Evolutionary conservation across 2,113 vertebrate genomes (phyloP).

Genomic region (Lampris incognitus): DNA sequence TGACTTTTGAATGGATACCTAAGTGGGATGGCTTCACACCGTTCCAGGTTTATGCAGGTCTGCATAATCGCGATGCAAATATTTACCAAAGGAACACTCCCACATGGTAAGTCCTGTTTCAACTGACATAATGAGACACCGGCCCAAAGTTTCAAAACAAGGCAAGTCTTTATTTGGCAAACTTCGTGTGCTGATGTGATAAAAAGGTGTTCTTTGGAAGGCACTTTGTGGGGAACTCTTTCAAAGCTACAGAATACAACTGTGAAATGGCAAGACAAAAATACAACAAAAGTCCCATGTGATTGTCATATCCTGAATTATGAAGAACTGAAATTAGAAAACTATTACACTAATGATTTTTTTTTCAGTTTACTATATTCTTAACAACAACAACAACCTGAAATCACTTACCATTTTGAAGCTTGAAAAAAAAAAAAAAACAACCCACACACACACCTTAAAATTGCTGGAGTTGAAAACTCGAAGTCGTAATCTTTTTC

Average conservation of each 20-base stretch:
- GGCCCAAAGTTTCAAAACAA: slow-evolving; percentile 22
- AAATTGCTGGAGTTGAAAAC: not conserved
- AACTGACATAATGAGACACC: not conserved
- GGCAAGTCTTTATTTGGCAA: slow-evolving; percentile 73
- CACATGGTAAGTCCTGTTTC: slow-evolving; percentile 1
- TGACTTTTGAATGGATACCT: no score
- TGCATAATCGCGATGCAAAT: slow-evolving; percentile 51
- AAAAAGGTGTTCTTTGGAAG: slow-evolving; percentile 52
- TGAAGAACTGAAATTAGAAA: slow-evolving; percentile 3
- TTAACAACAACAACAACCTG: not conserved
- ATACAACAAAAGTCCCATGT: slow-evolving; percentile 1
- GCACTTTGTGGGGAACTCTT: slow-evolving; percentile 37
- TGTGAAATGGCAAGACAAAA: slow-evolving; percentile 11
- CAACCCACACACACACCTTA: not conserved
- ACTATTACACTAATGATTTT: no score
- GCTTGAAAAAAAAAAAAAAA: slow-evolving; percentile 5
- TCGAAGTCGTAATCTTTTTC: slow-evolving; percentile 23
- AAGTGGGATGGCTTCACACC: no score
- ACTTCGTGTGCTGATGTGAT: not conserved
- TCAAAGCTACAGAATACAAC: slow-evolving; percentile 23
- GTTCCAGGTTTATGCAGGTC: no score
- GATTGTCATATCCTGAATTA: slow-evolving; percentile 47
- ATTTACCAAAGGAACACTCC: slow-evolving; percentile 56
- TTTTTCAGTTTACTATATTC: no score
- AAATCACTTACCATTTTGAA: not conserved